These are phyloP conservation scores for Scolopax bukidnonensis DNA, from an alignment of 2,797 vertebrate species.

Conservation along the genomic window DNA sequence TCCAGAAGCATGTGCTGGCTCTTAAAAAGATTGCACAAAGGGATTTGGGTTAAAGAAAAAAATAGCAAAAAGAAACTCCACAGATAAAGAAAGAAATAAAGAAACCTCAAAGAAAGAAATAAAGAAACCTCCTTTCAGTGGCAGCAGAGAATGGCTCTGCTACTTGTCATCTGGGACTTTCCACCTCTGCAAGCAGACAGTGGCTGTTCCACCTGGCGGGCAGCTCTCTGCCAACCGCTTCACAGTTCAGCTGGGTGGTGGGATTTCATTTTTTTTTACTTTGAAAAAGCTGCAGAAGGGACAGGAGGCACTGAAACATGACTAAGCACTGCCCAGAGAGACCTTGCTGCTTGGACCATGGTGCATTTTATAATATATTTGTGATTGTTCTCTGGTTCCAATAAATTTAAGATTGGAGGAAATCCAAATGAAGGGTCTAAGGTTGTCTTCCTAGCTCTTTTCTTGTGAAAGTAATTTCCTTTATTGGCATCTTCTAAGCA, in stretches of 20 bases:
- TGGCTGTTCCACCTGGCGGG: neutral
- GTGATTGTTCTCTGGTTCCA: neutral
- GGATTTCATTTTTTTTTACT: neutral
- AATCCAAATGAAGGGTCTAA: slow-evolving; percentile 38
- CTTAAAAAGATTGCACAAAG: neutral
- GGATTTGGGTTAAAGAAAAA: neutral
- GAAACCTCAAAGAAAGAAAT: neutral
- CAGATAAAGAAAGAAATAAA: neutral
- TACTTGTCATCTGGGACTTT: neutral
- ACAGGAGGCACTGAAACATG: neutral
- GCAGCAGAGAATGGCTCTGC: neutral
- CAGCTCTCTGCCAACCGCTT: neutral
- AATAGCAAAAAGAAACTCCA: neutral
- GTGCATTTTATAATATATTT: neutral
- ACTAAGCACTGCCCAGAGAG: neutral
- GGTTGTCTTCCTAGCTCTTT: slow-evolving; percentile 29
- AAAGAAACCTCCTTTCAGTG: neutral
- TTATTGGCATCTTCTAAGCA: slow-evolving; percentile 56
- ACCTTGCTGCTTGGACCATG: neutral
- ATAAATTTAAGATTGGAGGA: slow-evolving; percentile 26
- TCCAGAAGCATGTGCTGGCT: neutral
- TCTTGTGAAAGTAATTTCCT: slow-evolving; percentile 38
- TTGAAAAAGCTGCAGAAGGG: neutral
- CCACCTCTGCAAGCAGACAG: neutral
- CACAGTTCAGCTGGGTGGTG: rapidly evolving